Percentiles rank a stretch among this genome's conserved stretches.
Conservation (phyloP, 2,797 vertebrate genomes). For the Stomatorhinus walkeri region DNA sequence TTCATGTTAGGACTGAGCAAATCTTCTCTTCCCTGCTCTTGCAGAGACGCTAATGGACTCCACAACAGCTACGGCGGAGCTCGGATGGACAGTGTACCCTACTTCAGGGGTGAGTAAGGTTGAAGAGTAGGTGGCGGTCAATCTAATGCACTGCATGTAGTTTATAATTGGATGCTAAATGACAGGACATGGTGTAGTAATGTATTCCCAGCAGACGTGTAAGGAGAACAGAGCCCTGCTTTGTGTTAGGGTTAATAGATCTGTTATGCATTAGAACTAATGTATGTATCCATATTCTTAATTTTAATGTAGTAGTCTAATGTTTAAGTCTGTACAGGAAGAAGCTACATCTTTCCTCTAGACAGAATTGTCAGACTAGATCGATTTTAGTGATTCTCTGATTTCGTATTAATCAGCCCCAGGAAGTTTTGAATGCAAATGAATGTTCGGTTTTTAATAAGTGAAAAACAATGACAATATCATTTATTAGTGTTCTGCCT, state of each 20-base stretch:
- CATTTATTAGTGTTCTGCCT: background rate
- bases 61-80: constrained; percentile 87
- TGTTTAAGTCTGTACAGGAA: background rate
- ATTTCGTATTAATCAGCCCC: background rate
- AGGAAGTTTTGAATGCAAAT: background rate
- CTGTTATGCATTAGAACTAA: background rate
- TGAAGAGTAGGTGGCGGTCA: background rate
- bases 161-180: background rate
- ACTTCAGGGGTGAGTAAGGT: constrained; percentile 77
- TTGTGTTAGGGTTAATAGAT: background rate
- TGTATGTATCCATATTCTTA: background rate
- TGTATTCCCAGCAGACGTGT: background rate
- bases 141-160: background rate
- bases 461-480: background rate
- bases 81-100: constrained; percentile 88
- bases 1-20: background rate
- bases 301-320: background rate
- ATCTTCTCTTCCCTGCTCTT: constrained; percentile 16
- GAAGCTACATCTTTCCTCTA: background rate
- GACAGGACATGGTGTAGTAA: background rate
- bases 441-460: background rate
- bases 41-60: constrained; percentile 93
- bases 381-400: background rate
- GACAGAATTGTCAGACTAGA: background rate
- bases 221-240: background rate